These are phyloP conservation scores for Natrix natrix DNA, from an alignment of 2,797 vertebrate genomes.

Conservation along the genomic window DNA sequence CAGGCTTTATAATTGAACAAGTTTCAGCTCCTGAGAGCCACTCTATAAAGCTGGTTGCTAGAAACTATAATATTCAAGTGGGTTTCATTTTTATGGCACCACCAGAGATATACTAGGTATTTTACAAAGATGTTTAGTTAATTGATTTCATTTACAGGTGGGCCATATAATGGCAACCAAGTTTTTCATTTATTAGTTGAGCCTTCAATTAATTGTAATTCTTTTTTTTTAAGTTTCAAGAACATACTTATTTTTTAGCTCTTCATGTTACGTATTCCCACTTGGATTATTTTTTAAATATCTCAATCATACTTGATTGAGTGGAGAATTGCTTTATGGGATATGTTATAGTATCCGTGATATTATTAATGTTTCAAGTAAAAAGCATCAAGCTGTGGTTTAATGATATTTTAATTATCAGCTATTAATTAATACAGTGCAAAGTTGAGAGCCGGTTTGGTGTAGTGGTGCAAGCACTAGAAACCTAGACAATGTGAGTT, in stretches of 20 bases:
- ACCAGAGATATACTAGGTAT: not conserved
- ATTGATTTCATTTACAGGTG: not conserved
- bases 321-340: not conserved
- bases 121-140: not conserved
- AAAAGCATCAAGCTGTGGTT: not conserved
- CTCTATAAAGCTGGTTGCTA: not conserved
- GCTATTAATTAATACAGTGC: not conserved
- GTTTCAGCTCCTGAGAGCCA: not conserved
- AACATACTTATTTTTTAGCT: not conserved
- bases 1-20: not conserved
- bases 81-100: not conserved
- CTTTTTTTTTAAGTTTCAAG: not conserved
- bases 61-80: not conserved
- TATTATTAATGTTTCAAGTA: not conserved
- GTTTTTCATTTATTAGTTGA: not conserved
- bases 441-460: not conserved
- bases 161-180: not conserved
- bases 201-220: not conserved
- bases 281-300: not conserved
- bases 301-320: not conserved
- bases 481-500: not conserved
- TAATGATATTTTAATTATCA: not conserved
- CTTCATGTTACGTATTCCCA: not conserved
- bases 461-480: not conserved
- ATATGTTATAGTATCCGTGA: not conserved